Evolutionary conservation across 2,113 vertebrate species (phyloP), one percentile per base, ranked within the genome.

Genomic region (Psophia crepitans): DNA sequence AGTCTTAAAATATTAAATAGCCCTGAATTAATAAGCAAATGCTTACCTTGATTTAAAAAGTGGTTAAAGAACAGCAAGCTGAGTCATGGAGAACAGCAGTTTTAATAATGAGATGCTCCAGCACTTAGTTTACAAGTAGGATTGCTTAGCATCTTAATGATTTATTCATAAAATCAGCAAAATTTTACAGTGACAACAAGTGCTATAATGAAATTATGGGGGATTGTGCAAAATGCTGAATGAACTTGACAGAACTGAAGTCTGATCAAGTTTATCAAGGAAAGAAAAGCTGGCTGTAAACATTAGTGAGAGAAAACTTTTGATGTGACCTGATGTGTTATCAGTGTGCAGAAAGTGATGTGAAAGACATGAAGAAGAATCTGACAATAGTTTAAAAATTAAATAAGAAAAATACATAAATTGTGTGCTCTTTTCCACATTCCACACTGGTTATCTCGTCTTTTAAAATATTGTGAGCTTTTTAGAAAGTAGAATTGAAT

Each of bases 131-230:
- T 57, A 74, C 70, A 85, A 48, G 11, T 64, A 74, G 37, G 6
- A 23, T 66, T 74, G 30, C 81, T 94, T 43, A 86, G 39, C 74
- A 23, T 64, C 60, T 76, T 92, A 87, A 53, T 90, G 60, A 82
- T 87, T 89, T 90, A 61, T 86, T 89, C 46, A 95, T 75, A 78
- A 87, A 92, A 93, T 46, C 60, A 84, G 39, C 54, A 89, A 79
- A 64, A 43, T 69, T 61, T 65, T 87, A 65, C 44, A 83, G 27
- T 35, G 60, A 65, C 32, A 69, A 64, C 24, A 43, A 84, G 22
- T 86, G 28, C 24, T 92, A 3, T 63, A 68, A 84, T 16, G 90
- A 66, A 89, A 85, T 64, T 56, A 37, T 5, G 15, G 33, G 4
- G 26, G 14, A 37, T 39, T 53, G 43, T 68, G 39, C 14, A 63